Evolutionary conservation across 1,140 invertebrate species (phyloP).

Genomic region (Lordiphosa mommai): DNA sequence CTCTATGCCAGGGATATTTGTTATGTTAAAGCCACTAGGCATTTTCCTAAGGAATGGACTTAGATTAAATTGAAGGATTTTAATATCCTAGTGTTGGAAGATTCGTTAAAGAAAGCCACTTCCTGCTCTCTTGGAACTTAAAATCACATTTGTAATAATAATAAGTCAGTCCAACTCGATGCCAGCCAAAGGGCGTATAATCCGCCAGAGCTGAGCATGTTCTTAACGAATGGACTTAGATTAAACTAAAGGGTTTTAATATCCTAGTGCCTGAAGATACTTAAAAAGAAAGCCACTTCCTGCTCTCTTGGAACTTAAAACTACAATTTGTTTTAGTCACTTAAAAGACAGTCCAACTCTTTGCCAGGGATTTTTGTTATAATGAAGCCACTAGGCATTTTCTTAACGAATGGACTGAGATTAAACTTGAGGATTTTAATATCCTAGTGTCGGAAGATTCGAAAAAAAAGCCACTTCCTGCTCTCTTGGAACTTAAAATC

Average conservation of each 20-base stretch:
- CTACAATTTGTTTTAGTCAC: background rate
- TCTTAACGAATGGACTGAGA: constrained; percentile 20
- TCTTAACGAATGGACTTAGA: constrained; percentile 22
- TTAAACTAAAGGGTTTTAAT: constrained; percentile 11
- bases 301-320: constrained; percentile 31
- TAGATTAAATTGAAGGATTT: constrained; percentile 56
- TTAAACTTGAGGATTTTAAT: constrained; percentile 24
- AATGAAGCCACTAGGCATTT: constrained; percentile 3
- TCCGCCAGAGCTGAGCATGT: background rate
- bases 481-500: constrained; percentile 48
- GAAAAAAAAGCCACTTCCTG: constrained; percentile 17
- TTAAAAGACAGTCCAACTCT: constrained; percentile 12
- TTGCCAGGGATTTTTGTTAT: constrained; percentile 5
- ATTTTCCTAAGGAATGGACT: constrained; percentile 47
- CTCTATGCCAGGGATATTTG: constrained; percentile 38
- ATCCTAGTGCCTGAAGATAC: constrained; percentile 23
- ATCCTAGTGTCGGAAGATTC: constrained; percentile 48
- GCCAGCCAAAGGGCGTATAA: background rate
- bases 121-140: constrained; percentile 39
- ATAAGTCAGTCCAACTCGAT: constrained; percentile 19
- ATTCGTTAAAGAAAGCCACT: background rate
- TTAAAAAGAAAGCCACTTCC: constrained; percentile 1
- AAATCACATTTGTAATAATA: constrained; percentile 19
- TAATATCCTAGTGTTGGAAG: constrained; percentile 43
- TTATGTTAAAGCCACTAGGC: constrained; percentile 56